Evolutionary conservation across 2,888 invertebrate species (phyloP).

Genomic region (Caenorhabditis macrosperma): DNA sequence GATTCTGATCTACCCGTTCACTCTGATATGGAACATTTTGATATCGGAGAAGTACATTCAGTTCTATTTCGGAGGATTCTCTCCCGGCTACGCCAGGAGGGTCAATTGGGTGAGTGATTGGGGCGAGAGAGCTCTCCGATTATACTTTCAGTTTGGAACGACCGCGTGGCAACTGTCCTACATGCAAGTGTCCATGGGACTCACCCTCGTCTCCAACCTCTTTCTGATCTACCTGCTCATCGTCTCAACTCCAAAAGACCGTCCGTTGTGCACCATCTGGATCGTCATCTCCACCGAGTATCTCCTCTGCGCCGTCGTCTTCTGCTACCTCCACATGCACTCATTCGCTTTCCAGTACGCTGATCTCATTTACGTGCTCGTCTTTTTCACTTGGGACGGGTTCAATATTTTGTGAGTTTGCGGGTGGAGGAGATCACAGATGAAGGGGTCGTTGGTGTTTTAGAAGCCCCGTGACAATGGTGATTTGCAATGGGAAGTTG

Average conservation of each 20-base stretch:
- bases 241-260: neutral
- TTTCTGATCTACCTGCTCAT: neutral
- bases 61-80: constrained; percentile 40
- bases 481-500: neutral
- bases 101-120: constrained; percentile 36
- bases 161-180: constrained; percentile 39
- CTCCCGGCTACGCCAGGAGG: constrained; percentile 28
- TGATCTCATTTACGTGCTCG: constrained; percentile 16
- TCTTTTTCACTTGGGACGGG: constrained; percentile 34
- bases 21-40: constrained; percentile 42
- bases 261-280: neutral
- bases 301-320: neutral
- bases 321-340: constrained; percentile 21
- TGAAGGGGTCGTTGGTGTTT: no score
- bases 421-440: no score
- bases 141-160: constrained; percentile 30
- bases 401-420: constrained; percentile 36
- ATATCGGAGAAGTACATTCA: constrained; percentile 43
- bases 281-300: constrained; percentile 13
- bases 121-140: neutral
- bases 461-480: constrained; percentile 32
- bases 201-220: constrained; percentile 8
- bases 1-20: constrained; percentile 12
- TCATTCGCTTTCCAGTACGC: constrained; percentile 19
- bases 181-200: constrained; percentile 36